Evolutionary conservation across 2,113 vertebrate genomes (phyloP), one percentile per base, ranked within the genome.

Genomic region (Zapus hudsonius): DNA sequence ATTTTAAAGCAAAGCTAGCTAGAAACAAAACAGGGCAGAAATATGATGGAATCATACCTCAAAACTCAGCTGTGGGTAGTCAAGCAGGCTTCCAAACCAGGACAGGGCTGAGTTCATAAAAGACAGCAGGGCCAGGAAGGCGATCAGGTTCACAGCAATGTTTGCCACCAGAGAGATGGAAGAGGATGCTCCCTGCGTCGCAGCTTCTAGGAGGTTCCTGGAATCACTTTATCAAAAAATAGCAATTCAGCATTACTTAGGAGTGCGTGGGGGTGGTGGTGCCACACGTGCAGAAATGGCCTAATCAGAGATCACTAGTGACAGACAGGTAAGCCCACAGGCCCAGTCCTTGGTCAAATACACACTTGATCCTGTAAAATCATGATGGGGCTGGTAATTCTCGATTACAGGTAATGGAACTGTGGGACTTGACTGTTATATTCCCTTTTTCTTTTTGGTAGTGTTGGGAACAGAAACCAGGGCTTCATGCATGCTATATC

Each of bases 61-160:
- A 91, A 99, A 99, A 96, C 97, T 99, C 83, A 99, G 94, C 90
- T 99, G 97, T 15, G 99, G 98, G 86, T 96, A 99, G 96, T 98
- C 97, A 52, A 99, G 98, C 98, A 99, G 97, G 80, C 25, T 98
- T 57, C 99, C 99, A 25, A 99, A 70, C 99, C 99, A 99, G 59
- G 98, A 98, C 38, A 99, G 97, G 27, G 90, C 95, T 3, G 98
- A 96, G 38, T 99, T 98, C 42, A 98, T 2, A 87, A 99, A 99
- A 81, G 98, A 97, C 90, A 99, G 72, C 81, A 99, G 93, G 17
- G 99, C 97, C 69, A 99, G 92, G 96, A 99, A 99, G 76, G 98
- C 97, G 16, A 99, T 98, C 86, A 99, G 92, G 84, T 98, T 99
- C 75, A 95, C 98, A 0, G 98, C 82, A 0, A 99, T 98, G 89